Evolutionary conservation across 2,888 invertebrate species (phyloP).

Genomic region (Torymus texanus): DNA sequence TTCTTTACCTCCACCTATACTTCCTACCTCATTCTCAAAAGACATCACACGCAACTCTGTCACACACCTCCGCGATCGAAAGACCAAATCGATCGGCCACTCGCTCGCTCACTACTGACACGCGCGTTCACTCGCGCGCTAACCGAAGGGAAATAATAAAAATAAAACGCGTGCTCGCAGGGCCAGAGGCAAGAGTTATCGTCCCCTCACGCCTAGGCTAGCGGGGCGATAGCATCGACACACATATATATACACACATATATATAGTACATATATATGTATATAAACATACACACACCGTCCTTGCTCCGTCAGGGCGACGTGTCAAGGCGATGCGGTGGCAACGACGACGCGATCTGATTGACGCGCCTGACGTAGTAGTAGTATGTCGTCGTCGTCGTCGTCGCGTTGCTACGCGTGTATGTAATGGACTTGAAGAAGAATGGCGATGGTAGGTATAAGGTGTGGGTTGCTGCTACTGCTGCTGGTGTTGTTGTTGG

Average conservation of each 20-base stretch:
- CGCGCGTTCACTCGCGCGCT: constrained; percentile 5
- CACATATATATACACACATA: no score
- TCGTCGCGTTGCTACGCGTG: constrained; percentile 36
- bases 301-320: constrained; percentile 35
- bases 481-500: no score
- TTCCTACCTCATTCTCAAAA: no score
- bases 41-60: no score
- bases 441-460: no score
- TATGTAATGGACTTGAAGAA: no score
- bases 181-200: constrained; percentile 1
- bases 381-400: no score
- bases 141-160: constrained; percentile 6
- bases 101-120: neutral
- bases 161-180: constrained; percentile 14
- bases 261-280: no score
- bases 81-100: neutral
- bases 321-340: constrained; percentile 35
- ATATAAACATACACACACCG: neutral
- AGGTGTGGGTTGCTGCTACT: no score
- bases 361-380: constrained; percentile 14
- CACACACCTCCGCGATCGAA: neutral
- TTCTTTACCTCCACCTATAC: no score
- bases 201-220: constrained; percentile 22
- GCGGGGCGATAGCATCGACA: no score
- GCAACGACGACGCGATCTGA: constrained; percentile 47